Evolutionary conservation across 2,113 vertebrate genomes (phyloP), one percentile per base, ranked within the genome.

Genomic region (Danio rerio): DNA sequence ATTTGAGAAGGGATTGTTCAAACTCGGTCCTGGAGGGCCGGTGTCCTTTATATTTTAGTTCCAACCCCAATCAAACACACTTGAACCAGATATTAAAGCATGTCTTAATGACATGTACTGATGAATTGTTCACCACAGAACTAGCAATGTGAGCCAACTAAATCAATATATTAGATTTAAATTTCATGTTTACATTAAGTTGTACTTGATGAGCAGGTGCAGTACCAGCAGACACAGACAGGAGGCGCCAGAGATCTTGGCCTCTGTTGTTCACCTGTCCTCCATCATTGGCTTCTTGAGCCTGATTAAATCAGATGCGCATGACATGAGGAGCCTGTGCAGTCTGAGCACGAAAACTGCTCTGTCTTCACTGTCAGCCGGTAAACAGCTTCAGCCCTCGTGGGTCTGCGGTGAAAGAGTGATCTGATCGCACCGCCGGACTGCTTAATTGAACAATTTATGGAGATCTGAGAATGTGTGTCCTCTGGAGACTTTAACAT

Each of bases 401-500:
- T 20, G 72, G 53, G 20, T 13, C 55, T 5, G 56, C 18, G 73
- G 47, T 62, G 72, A 81, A 85, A 77, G 71, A 55, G 73, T 18
- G 40, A 61, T 59, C 55, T 81, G 73, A 78, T 72, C 47, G 73
- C 72, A 47, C 63, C 40, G 18, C 2, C 9, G 13, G 16, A 6
- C 40, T 52, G 45, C 7, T 56, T 81, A 85, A 85, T 78, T 62
- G 79, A 71, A 77, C 63, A 70, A 68, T 74, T 73, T 80, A 58
- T 80, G 65, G 18, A 80, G 11, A 80, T 80, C 18, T 70, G 49
- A 58, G 53, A 70, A n/a, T n/a, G 65, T 10, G 11, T 6, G 5
- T 77, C 43, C 42, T 47, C 65, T 9, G 18, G 63, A 69, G 78
- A 49, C 40, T 6, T 21, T 53, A n/a, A 42, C 16, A 15, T 18